Percentiles rank a stretch among this genome's conserved stretches.
Evolutionary conservation across 2,797 vertebrate genomes (phyloP).

Genomic region (Sebastes matsubarae): DNA sequence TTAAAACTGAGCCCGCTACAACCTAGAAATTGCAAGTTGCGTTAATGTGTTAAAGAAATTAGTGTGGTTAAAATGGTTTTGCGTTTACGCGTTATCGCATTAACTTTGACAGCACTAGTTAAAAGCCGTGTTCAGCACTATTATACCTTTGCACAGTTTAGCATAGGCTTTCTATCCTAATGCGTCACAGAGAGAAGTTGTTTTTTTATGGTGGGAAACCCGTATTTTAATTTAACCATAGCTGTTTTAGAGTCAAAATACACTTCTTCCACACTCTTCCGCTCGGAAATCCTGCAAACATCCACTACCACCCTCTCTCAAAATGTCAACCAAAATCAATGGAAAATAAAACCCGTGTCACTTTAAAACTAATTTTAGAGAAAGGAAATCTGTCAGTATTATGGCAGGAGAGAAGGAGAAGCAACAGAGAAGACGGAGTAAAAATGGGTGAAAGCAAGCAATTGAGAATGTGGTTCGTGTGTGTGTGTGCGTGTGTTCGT

Average conservation of each 20-base stretch:
- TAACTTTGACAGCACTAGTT: not conserved
- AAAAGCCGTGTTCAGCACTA: not conserved
- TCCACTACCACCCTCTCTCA: conserved; percentile 27
- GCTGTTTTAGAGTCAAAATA: conserved; percentile 26
- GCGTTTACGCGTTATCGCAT: too few species aligned
- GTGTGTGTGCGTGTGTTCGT: conserved; percentile 18
- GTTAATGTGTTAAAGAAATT: too few species aligned
- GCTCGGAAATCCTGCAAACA: conserved; percentile 27
- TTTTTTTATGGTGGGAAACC: conserved; percentile 15
- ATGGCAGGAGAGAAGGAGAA: not conserved
- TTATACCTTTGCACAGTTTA: not conserved
- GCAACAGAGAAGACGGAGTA: not conserved
- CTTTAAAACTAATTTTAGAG: conserved; percentile 5
- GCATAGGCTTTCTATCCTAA: not conserved
- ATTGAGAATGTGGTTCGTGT: conserved; percentile 35
- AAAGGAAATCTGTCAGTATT: not conserved
- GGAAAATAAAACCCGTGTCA: conserved; percentile 6
- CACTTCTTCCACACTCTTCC: conserved; percentile 36
- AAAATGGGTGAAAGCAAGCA: conserved; percentile 24
- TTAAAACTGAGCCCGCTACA: too few species aligned
- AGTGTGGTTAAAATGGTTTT: too few species aligned
- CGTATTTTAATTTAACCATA: conserved; percentile 35
- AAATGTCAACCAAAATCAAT: conserved; percentile 10
- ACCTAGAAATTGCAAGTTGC: too few species aligned
- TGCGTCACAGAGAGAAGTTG: not conserved